Percentiles rank a stretch among this genome's conserved stretches.
Evolutionary conservation across 2,888 invertebrate species (phyloP).

Genomic region (Cantharis lateralis): DNA sequence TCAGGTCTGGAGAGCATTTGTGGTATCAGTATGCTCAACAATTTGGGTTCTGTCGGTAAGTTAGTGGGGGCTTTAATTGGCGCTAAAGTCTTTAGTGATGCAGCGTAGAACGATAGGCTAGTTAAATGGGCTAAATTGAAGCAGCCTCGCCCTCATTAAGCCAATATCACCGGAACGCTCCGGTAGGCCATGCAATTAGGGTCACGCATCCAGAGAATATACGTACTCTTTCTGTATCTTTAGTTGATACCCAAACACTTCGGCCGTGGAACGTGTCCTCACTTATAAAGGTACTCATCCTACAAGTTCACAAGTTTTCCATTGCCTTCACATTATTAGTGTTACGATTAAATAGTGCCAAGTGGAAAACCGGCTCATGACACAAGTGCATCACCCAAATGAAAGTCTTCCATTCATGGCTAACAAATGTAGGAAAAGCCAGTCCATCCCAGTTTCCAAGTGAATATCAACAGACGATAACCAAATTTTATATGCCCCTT

Average conservation of each 20-base stretch:
- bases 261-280: slow-evolving; percentile 29
- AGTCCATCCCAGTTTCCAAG: not conserved
- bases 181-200: slow-evolving; percentile 57
- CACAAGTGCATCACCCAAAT: not conserved
- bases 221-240: slow-evolving; percentile 45
- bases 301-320: not conserved
- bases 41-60: slow-evolving; percentile 56
- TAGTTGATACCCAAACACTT: slow-evolving; percentile 37
- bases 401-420: not conserved
- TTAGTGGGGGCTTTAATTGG: slow-evolving; percentile 57
- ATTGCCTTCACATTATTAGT: not conserved
- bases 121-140: slow-evolving; percentile 58
- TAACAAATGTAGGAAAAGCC: not conserved
- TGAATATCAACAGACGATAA: not conserved
- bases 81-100: slow-evolving; percentile 57
- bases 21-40: slow-evolving; percentile 54
- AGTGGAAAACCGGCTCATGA: not conserved
- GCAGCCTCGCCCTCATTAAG: slow-evolving; percentile 58
- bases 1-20: slow-evolving; percentile 41
- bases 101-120: slow-evolving; percentile 57
- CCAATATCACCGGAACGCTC: slow-evolving; percentile 54
- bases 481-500: not conserved
- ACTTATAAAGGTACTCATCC: not conserved
- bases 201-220: slow-evolving; percentile 41
- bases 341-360: not conserved